Evolutionary conservation across 2,888 invertebrate species (phyloP), one percentile per base, ranked within the genome.

Genomic region (Scrobipalpa costella): DNA sequence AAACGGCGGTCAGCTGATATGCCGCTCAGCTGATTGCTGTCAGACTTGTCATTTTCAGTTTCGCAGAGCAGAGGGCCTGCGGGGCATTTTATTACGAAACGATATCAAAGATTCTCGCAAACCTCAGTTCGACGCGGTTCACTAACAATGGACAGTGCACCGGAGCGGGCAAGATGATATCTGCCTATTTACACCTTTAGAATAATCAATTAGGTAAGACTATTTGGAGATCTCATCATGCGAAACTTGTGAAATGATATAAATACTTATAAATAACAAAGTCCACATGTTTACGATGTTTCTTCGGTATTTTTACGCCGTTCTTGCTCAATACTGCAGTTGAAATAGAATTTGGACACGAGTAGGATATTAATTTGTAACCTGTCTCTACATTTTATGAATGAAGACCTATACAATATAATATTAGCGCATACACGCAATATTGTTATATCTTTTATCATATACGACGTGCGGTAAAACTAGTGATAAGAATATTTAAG

Each of bases 21-120:
- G 38, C 8, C 21, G 21, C 21, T 52, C 77, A 77, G 69, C 72
- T 77, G 73, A 70, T 69, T 6, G 50, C 7, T 19, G 3, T 27
- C 27, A 27, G 27, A 27, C 5, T 27, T 15, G n/a, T n/a, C 44
- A n/a, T n/a, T 44, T 13, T 38, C 34, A n/a, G 13, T 57, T 34
- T 33, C 55, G 38, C 27, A 27, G 27, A 27, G 40, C 1, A 7
- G n/a, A 6, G 15, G 8, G 27, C 2, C 19, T 52, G 21, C 13
- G 34, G 9, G 17, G 33, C 65, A 68, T 68, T 72, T 71, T 63
- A 63, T 85, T 86, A 86, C 85, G 86, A 87, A 85, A 86, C 73
- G 71, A 76, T 27, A 19, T 11, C 71, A 69, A 73, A 69, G 75
- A 74, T 78, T 74, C 75, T 68, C 63, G 47, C 9, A 61, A 66